Base-by-base conservation (phyloP, 1,140 invertebrate genomes). In the Conopomorpha cramerella region DNA sequence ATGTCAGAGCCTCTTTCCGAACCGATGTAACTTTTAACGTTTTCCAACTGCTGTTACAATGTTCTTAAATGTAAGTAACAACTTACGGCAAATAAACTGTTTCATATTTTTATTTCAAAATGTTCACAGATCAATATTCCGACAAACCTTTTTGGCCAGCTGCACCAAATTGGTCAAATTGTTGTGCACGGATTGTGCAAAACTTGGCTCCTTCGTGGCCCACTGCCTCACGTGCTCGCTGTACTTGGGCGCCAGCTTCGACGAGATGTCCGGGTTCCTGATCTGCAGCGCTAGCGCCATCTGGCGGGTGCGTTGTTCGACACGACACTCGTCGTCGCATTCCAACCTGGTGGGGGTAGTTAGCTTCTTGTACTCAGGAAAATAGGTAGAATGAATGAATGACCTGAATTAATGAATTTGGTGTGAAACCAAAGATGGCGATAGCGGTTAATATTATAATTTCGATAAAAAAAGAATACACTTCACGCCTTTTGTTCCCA, bases 241-340 rank as follows among this genome's bases (percentile, higher is more conserved):
- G 77, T 96, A 98, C 28, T 85, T 82, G 2, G 91, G 91, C 36
- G 85, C 83, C 18, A 90, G 65, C 67, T 94, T 94, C 8, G 85
- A 81, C 30, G 84, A 86, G 6, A 93, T 68, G 63, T 96, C 93
- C 0, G 93, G 90, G 77, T 96, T 95, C 12, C 87, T 85, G 30
- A 96, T 91, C 68, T 96, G 92, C 25, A 99, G 72, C 4, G 93
- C 95, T 19, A 95, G 81, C 0, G 94, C 93, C 13, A 98, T 45
- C 19, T 90, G 84, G 16, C 90, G 82, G 66, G 96, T 96, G 30
- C 96, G 84, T 51, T 96, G 93, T 16, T 92, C 77, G 29, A 89
- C 60, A 33, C 87, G 85, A 68, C 96, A 99, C 45, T 95, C 92
- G 28, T 95, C 91, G 63, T 93, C 92, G 74, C 96, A 99, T 41